A percentile compares a stretch with the other conserved stretches of the same genome.
Evolutionary conservation across 2,113 vertebrate genomes (phyloP).

Genomic region (Mus pahari): DNA sequence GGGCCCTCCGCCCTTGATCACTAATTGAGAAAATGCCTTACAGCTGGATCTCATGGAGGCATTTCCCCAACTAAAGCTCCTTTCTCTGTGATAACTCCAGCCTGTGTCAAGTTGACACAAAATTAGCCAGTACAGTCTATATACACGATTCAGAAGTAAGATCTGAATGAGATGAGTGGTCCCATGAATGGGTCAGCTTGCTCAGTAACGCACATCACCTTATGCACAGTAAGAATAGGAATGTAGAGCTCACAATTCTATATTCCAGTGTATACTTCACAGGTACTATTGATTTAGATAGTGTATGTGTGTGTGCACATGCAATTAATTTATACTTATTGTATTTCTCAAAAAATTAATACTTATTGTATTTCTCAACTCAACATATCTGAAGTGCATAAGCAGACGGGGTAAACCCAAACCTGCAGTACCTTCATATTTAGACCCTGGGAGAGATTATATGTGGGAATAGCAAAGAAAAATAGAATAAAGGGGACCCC

Average conservation of each 20-base stretch:
- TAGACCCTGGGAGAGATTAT: not conserved
- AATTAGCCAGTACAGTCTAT: too few relatives aligned
- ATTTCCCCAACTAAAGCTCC: too few relatives aligned
- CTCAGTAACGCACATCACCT: conserved; percentile 48
- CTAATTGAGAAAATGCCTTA: too few relatives aligned
- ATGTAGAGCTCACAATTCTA: not conserved
- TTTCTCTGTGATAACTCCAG: too few relatives aligned
- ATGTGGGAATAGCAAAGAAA: not conserved
- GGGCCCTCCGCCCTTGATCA: too few relatives aligned
- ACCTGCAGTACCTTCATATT: not conserved
- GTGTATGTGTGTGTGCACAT: not conserved
- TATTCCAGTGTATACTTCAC: conserved; percentile 24
- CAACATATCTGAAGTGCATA: not conserved
- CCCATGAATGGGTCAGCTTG: conserved; percentile 33
- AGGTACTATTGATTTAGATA: conserved; percentile 35
- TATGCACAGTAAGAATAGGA: not conserved
- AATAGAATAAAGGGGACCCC: not conserved
- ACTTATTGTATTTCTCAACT: not conserved
- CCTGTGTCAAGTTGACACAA: too few relatives aligned
- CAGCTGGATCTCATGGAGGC: too few relatives aligned
- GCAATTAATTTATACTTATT: not conserved
- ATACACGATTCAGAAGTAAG: conserved; percentile 54
- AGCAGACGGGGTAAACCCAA: not conserved
- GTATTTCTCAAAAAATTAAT: conserved; percentile 22
- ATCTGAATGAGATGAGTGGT: not conserved